These are phyloP conservation scores for Myrmophylax atrothorax DNA, from an alignment of 2,113 vertebrate species.

Conservation along the genomic window DNA sequence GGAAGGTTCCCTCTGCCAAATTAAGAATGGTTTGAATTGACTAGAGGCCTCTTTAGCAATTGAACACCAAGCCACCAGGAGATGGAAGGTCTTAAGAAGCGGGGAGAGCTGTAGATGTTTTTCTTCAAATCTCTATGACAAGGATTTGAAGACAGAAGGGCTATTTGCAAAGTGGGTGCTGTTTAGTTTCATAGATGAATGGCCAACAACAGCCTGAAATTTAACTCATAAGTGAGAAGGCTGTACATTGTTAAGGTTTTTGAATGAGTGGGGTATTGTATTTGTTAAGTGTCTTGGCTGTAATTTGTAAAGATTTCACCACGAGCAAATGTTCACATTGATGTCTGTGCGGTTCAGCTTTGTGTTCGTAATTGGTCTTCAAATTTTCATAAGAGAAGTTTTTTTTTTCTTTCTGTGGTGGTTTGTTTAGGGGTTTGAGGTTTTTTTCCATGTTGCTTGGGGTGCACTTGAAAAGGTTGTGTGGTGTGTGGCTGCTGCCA, in stretches of 20 bases:
- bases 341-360: fast-evolving
- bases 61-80: not conserved
- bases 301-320: not conserved
- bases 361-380: not conserved
- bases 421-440: not conserved
- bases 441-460: not conserved
- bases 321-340: fast-evolving
- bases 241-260: not conserved
- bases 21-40: not conserved
- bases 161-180: not conserved
- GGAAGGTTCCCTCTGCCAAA: not conserved
- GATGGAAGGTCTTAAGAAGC: not conserved
- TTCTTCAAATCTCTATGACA: not conserved
- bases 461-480: not conserved
- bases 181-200: not conserved
- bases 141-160: not conserved
- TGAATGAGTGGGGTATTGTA: not conserved
- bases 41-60: not conserved
- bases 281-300: not conserved
- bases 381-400: not conserved
- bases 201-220: not conserved
- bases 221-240: not conserved
- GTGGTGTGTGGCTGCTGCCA: not conserved
- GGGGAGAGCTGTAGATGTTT: not conserved
- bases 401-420: not conserved